Evolutionary conservation across 2,888 invertebrate genomes (phyloP).

Genomic region (Eupelmus urozonus): DNA sequence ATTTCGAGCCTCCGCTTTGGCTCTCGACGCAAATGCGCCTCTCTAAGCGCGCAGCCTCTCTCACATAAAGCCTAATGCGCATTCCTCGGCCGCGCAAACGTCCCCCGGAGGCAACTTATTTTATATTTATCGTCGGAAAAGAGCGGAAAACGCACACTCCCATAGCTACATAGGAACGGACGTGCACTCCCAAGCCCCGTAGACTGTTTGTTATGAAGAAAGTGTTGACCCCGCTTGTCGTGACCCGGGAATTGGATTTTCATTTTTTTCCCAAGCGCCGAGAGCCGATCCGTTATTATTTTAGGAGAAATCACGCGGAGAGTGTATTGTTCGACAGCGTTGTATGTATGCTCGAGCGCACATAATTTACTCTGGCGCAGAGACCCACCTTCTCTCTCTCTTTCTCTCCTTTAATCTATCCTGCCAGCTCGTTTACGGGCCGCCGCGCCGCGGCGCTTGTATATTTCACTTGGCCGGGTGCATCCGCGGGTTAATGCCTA

Average conservation of each 20-base stretch:
- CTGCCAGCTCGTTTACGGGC: slow-evolving; percentile 40
- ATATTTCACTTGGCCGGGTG: slow-evolving; percentile 31
- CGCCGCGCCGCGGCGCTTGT: slow-evolving; percentile 3
- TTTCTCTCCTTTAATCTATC: slow-evolving; percentile 24
- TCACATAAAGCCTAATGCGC: background rate
- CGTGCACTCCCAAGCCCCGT: background rate
- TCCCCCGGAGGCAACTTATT: background rate
- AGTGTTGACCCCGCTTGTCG: slow-evolving; percentile 39
- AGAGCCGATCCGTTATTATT: slow-evolving; percentile 62
- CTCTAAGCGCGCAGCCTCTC: too few species aligned
- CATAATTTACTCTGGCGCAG: slow-evolving; percentile 52
- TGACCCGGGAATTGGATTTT: slow-evolving; percentile 51
- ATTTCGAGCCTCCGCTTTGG: too few species aligned
- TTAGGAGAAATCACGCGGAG: slow-evolving; percentile 62
- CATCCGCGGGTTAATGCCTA: slow-evolving; percentile 18
- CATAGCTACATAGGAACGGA: background rate
- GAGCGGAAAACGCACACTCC: background rate
- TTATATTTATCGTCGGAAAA: slow-evolving; percentile 19
- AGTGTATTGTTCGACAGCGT: slow-evolving; percentile 61
- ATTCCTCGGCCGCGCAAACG: background rate
- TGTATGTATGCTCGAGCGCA: too few species aligned
- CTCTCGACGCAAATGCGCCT: too few species aligned
- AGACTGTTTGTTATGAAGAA: slow-evolving; percentile 38
- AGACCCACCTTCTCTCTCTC: background rate
- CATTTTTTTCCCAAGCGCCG: slow-evolving; percentile 43